Evolutionary conservation across 2,113 vertebrate genomes (phyloP), one percentile per base, ranked within the genome.

Genomic region (Barnardius zonarius): DNA sequence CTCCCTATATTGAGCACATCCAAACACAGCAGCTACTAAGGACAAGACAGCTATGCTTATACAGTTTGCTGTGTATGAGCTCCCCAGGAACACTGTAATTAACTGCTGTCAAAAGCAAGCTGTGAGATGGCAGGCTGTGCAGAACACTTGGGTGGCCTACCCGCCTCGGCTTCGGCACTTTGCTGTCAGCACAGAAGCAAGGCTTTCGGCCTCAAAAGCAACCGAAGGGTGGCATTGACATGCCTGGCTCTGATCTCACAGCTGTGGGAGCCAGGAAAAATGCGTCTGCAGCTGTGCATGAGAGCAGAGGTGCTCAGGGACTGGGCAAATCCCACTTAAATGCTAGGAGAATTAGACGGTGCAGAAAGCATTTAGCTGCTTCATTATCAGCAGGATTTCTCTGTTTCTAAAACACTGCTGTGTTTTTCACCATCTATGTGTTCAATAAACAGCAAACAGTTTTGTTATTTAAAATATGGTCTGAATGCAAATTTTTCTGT

Each of bases 1-100:
- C 25, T 24, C 54, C 27, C 2, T 5, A 4, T 28, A 24, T 1
- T 0, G 1, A 79, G 35, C 13, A 7, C 51, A 46, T 35, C n/a
- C 31, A 59, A 85, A 75, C 25, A 17, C 74, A 41, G 91, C 49
- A 67, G 54, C 33, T 27, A 3, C 46, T 22, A 88, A 75, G 43
- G 23, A 28, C 7, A n/a, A 54, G 70, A n/a, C 31, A 70, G 44
- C n/a, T 2, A 2, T 16, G 39, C 70, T 23, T 13, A 31, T 9
- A 23, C 10, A 13, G 23, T 4, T 51, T 33, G 30, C 39, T 24
- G 9, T 0, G 0, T 11, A 33, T 9, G 31, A 15, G 23, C 8
- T 86, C 54, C 64, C 27, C 35, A 31, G 41, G 41, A 86, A 16
- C 22, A 1, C 3, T 30, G 22, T 4, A 30, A 30, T 69, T 66